phyloP scores from a whole-genome alignment of 2,888 invertebrate species.

The Petrophora chlorosata region DNA sequence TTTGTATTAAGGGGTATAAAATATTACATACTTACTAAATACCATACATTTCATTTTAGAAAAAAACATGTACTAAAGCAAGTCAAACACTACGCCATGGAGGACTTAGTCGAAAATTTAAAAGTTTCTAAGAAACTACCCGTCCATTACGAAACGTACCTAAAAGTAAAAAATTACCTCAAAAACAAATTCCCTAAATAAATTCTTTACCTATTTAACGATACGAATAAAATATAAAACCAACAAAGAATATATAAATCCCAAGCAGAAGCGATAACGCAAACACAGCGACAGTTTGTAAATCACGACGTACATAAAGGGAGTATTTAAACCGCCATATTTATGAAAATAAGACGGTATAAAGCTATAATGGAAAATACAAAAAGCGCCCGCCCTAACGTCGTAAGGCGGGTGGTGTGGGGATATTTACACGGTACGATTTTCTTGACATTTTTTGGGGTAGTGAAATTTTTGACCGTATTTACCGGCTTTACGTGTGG shows the following conservation, averaged over 20 bases:
- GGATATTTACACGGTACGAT: slow-evolving; percentile 35
- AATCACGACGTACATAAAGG: slow-evolving; percentile 72
- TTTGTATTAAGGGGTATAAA: too few relatives aligned
- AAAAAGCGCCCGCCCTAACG: slow-evolving; percentile 68
- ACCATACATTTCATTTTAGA: too few relatives aligned
- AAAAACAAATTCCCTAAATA: neutral
- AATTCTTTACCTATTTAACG: neutral
- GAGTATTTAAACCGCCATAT: slow-evolving; percentile 77
- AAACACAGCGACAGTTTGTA: slow-evolving; percentile 64
- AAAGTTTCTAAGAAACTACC: too few relatives aligned
- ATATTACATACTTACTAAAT: neutral
- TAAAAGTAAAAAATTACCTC: neutral
- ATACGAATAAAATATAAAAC: neutral
- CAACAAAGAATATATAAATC: slow-evolving; percentile 21
- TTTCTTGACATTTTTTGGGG: too few relatives aligned
- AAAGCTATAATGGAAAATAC: slow-evolving; percentile 80
- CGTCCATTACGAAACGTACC: too few relatives aligned
- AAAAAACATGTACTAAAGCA: too few relatives aligned
- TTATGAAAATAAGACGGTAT: slow-evolving; percentile 79
- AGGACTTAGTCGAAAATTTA: too few relatives aligned
- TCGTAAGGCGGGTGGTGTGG: slow-evolving; percentile 47
- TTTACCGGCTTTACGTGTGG: too few relatives aligned
- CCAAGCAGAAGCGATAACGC: slow-evolving; percentile 25
- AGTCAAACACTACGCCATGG: too few relatives aligned
- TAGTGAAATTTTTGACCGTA: too few relatives aligned